Percentiles rank a stretch among this genome's conserved stretches.
phyloP scores from a whole-genome alignment of 2,888 invertebrate genomes.

The Villa cingulata region DNA sequence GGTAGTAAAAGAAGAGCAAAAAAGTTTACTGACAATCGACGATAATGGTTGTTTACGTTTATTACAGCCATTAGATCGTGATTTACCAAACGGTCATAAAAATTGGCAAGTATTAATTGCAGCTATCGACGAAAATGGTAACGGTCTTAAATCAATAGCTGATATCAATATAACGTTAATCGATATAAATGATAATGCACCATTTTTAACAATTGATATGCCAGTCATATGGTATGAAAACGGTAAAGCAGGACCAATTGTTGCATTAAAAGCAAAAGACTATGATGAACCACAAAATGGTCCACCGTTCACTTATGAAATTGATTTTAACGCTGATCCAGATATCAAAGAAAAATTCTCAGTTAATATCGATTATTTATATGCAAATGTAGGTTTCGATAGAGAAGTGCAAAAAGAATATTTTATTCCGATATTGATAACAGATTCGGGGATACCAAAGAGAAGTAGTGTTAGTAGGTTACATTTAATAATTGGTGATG shows the following conservation, averaged over 20 bases:
- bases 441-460: conserved; percentile 64
- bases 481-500: conserved; percentile 83
- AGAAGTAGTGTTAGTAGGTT: conserved; percentile 71
- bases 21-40: conserved; percentile 56
- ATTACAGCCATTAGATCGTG: conserved; percentile 65
- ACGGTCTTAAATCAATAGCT: conserved; percentile 47
- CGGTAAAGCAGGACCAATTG: conserved; percentile 52
- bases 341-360: conserved; percentile 60
- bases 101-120: conserved; percentile 60
- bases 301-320: conserved; percentile 62
- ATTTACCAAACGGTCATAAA: conserved; percentile 73
- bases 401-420: conserved; percentile 79
- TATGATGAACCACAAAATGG: conserved; percentile 73
- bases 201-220: conserved; percentile 65
- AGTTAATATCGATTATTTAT: conserved; percentile 53
- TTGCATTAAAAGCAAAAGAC: conserved; percentile 60
- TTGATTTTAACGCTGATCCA: conserved; percentile 42
- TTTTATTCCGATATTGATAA: conserved; percentile 75
- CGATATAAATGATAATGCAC: conserved; percentile 93
- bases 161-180: conserved; percentile 53
- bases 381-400: conserved; percentile 65
- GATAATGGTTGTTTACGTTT: conserved; percentile 55
- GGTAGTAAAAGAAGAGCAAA: conserved; percentile 57
- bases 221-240: conserved; percentile 79
- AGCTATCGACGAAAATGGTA: conserved; percentile 65